These are phyloP conservation scores for Mylabris phalerata DNA, from an alignment of 1,140 invertebrate genomes.

Conservation along the genomic window DNA sequence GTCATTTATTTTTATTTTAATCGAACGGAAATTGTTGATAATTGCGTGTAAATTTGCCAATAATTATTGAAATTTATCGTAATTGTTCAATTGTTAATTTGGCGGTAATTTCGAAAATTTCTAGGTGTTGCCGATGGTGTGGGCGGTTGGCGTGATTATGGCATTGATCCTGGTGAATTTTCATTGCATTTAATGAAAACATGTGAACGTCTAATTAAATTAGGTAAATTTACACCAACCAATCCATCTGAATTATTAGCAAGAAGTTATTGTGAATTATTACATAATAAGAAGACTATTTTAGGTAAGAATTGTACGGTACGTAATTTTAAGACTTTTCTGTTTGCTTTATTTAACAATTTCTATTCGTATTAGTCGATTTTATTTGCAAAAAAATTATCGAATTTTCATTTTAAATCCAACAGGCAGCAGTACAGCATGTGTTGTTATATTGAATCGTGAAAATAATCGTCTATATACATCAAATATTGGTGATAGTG, in stretches of 20 bases:
- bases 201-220: slow-evolving; percentile 84
- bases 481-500: slow-evolving; percentile 98
- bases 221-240: slow-evolving; percentile 76
- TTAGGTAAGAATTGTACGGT: slow-evolving; percentile 56
- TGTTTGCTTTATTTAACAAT: not conserved
- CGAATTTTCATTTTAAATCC: no score
- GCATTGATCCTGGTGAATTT: slow-evolving; percentile 96
- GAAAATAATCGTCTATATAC: slow-evolving; percentile 85
- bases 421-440: slow-evolving; percentile 92
- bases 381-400: no score
- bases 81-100: no score
- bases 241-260: slow-evolving; percentile 82
- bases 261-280: slow-evolving; percentile 84
- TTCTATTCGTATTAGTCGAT: no score
- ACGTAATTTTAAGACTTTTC: not conserved
- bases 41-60: no score
- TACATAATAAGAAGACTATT: slow-evolving; percentile 86
- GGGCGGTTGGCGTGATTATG: slow-evolving; percentile 94
- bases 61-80: no score
- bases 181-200: slow-evolving; percentile 88
- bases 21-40: no score
- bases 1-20: no score
- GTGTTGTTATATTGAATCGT: slow-evolving; percentile 87
- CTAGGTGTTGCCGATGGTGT: slow-evolving; percentile 96
- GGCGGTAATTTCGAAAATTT: no score